Evolutionary conservation across 2,888 invertebrate genomes (phyloP), one percentile per base, ranked within the genome.

Genomic region (Leptopilina syphax): DNA sequence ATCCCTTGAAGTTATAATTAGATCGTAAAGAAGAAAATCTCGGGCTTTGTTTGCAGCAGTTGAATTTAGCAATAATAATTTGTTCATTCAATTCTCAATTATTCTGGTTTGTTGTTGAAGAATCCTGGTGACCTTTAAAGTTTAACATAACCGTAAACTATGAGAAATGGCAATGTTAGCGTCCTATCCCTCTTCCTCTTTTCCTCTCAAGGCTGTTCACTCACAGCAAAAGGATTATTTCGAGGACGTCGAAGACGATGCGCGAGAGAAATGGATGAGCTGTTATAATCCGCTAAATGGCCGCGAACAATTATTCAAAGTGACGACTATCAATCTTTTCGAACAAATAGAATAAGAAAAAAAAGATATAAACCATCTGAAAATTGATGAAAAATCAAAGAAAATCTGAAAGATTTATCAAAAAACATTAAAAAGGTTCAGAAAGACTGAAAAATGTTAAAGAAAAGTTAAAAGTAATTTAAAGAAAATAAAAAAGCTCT

Each of bases 111-210:
- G 27, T 70, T 70, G n/a, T 50, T 8, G 50, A 57, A 73, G 73
- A 73, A 73, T 57, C 54, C 34, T 73, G n/a, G 57, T 73, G 73
- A 73, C 57, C 73, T 73, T 73, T 73, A 73, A 73, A 73, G 57
- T 57, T 73, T 73, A 73, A 73, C 73, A 73, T 73, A 73, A 73
- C 73, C 73, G 57, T 73, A 73, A 73, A 34, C 57, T 73, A 73
- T 73, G 73, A 27, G 73, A 73, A 73, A 73, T 73, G 73, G 73
- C 73, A 73, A 73, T 73, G 73, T 34, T 57, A 27, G 57, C 73
- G 73, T 57, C 57, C 73, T 73, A 57, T 73, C 73, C 73, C 57
- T 73, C 73, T 57, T 57, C 73, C 73, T 73, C 73, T 73, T 50
- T 73, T 57, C 73, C 57, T 73, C 73, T 73, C 73, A 73, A 73